These are phyloP conservation scores for Fregetta grallaria DNA, from an alignment of 2,113 vertebrate genomes.

Conservation along the genomic window DNA sequence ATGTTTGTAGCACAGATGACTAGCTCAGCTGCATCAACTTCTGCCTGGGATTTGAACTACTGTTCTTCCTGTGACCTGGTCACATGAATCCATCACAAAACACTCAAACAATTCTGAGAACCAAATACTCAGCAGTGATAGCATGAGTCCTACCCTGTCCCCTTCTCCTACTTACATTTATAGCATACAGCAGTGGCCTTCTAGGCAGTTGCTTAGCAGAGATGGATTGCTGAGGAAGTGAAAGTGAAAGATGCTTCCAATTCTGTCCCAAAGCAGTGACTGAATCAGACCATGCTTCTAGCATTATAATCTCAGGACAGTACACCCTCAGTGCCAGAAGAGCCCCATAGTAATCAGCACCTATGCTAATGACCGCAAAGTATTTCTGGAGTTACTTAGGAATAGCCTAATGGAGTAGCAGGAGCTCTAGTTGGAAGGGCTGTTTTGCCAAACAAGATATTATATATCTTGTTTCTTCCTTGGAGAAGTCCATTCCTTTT, in stretches of 20 bases:
- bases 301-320: background rate
- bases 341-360: background rate
- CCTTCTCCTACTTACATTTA: background rate
- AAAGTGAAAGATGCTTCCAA: background rate
- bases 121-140: background rate
- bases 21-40: background rate
- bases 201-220: background rate
- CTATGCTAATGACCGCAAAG: background rate
- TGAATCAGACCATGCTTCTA: background rate
- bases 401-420: background rate
- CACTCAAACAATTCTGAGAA: background rate
- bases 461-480: background rate
- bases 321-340: background rate
- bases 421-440: background rate
- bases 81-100: background rate
- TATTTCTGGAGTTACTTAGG: background rate
- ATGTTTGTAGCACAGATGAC: background rate
- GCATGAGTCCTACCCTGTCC: background rate
- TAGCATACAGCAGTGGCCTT: background rate
- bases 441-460: background rate
- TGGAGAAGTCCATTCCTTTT: background rate
- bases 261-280: background rate
- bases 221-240: background rate
- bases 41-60: background rate
- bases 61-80: background rate